Conservation (phyloP, 2,113 vertebrate genomes). For the Ellobius talpinus region DNA sequence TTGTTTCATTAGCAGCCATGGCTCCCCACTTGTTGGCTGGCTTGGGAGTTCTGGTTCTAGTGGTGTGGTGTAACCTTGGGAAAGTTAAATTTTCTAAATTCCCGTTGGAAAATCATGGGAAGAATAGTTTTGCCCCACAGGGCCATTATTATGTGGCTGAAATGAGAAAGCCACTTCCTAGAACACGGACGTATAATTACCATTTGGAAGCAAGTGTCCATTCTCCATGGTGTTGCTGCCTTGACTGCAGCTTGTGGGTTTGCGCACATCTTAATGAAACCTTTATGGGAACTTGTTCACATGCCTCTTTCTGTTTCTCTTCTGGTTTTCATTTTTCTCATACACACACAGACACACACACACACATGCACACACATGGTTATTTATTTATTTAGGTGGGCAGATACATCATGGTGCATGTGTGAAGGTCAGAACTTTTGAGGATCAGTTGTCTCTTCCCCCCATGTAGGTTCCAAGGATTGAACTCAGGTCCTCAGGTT, state of each 20-base stretch:
- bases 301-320: neutral
- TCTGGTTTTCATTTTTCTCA: neutral
- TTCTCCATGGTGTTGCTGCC: neutral
- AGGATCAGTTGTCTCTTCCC: neutral
- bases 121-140: neutral
- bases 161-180: neutral
- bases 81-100: neutral
- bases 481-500: neutral
- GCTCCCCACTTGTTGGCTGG: neutral
- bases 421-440: neutral
- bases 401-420: neutral
- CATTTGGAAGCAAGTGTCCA: neutral
- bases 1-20: constrained; percentile 27
- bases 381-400: neutral
- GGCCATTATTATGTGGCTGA: neutral
- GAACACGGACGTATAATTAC: neutral
- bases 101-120: neutral
- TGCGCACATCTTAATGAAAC: neutral
- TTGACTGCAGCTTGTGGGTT: neutral
- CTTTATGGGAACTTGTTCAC: neutral
- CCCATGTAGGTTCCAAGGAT: neutral
- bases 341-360: too few species aligned
- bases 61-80: neutral
- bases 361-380: too few species aligned
- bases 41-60: neutral